These are phyloP conservation scores for Nannoperca obscura DNA, from an alignment of 2,797 vertebrate genomes.

Conservation along the genomic window DNA sequence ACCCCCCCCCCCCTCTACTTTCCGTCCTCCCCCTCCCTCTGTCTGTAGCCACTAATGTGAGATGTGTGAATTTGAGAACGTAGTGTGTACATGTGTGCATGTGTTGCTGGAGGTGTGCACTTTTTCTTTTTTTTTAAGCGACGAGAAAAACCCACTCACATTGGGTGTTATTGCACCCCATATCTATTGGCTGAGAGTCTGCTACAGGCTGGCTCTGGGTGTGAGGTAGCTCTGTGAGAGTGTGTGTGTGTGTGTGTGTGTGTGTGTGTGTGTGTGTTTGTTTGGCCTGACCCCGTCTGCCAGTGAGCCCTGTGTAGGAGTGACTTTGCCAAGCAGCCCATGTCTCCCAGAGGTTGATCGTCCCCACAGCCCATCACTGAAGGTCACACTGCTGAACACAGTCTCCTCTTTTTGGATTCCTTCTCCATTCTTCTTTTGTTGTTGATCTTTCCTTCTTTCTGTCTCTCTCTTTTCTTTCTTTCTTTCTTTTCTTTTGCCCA, in stretches of 20 bases:
- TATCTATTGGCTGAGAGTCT: slow-evolving; percentile 59
- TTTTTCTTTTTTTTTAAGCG: slow-evolving; percentile 33
- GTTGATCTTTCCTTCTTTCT: slow-evolving; percentile 23
- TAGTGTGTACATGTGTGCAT: slow-evolving; percentile 53
- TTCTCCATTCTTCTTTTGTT: slow-evolving; percentile 24
- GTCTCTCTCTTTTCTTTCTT: slow-evolving; percentile 4
- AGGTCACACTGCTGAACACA: slow-evolving; percentile 72
- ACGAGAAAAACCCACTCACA: slow-evolving; percentile 64
- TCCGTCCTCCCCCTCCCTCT: slow-evolving; percentile 52
- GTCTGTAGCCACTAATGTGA: slow-evolving; percentile 68
- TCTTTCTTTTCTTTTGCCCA: neutral
- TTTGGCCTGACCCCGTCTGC: slow-evolving; percentile 59
- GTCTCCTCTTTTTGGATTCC: slow-evolving; percentile 43
- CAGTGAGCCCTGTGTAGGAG: slow-evolving; percentile 60
- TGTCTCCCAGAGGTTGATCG: slow-evolving; percentile 70
- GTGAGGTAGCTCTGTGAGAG: slow-evolving; percentile 43
- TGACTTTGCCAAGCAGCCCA: slow-evolving; percentile 74
- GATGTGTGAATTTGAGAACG: slow-evolving; percentile 66
- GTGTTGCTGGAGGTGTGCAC: slow-evolving; percentile 55
- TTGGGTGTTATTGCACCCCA: slow-evolving; percentile 70
- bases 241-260: slow-evolving; percentile 22
- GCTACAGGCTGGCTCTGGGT: slow-evolving; percentile 51
- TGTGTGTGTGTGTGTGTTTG: slow-evolving; percentile 24
- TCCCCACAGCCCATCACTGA: slow-evolving; percentile 67
- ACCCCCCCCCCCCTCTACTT: slow-evolving; percentile 53